Evolutionary conservation across 2,888 invertebrate genomes (phyloP).

Genomic region (Girardia tigrina): DNA sequence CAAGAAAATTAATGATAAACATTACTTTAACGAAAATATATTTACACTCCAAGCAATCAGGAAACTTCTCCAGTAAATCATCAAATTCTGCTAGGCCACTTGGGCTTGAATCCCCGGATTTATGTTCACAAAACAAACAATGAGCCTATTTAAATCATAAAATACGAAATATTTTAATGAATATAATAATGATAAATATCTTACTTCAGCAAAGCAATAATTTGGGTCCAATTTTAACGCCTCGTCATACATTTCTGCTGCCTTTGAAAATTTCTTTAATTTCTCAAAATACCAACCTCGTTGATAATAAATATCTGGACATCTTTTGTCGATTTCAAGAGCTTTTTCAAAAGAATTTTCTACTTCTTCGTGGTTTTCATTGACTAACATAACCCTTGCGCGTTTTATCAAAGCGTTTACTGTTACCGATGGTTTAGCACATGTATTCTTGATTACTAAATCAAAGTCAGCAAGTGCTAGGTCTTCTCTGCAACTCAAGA

Average conservation of each 20-base stretch:
- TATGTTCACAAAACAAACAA: too few species aligned
- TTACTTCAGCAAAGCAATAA: background rate
- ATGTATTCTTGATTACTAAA: background rate
- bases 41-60: too few species aligned
- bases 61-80: too few species aligned
- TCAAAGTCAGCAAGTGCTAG: background rate
- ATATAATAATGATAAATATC: too few species aligned
- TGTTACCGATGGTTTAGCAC: background rate
- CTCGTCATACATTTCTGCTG: background rate
- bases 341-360: background rate
- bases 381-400: background rate
- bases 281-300: background rate
- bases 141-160: too few species aligned
- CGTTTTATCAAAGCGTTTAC: background rate
- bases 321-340: background rate
- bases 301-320: conserved; percentile 11
- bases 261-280: background rate
- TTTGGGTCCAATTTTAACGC: background rate
- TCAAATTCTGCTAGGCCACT: too few species aligned
- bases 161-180: too few species aligned
- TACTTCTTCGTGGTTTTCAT: background rate
- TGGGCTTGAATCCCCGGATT: too few species aligned
- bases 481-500: background rate
- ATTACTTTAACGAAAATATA: too few species aligned
- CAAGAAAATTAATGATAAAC: too few species aligned